Evolutionary conservation across 2,797 vertebrate species (phyloP), one percentile per base, ranked within the genome.

Genomic region (Myotis planiceps): DNA sequence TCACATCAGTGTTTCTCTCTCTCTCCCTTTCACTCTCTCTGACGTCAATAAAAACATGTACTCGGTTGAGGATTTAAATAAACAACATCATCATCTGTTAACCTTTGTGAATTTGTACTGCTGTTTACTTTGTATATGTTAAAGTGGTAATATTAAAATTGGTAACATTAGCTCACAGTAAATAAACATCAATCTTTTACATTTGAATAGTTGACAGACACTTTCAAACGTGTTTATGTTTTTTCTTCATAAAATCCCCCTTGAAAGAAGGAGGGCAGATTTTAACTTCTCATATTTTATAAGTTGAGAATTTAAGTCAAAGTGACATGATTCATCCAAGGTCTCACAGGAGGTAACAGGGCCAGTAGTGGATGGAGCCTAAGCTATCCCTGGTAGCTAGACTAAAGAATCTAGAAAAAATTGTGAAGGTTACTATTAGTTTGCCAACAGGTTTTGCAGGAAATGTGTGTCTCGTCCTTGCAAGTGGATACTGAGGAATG

Each of bases 201-300:
- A 71, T 32, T 89, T 92, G 34, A 76, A 34, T 90, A 74, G 84
- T 88, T 93, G n/a, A 88, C 1, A 49, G 72, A 27, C 9, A 79
- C 63, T 71, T 84, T 58, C 13, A 83, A 86, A 90, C 53, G 74
- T 82, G 10, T 29, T 75, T 66, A 29, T 81, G 45, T 72, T 63
- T 74, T 86, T 88, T 16, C 18, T 82, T 53, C 12, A 7, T 63
- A 76, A 78, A 53, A 58, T 2, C 0, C 16, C 4, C 34, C 72
- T 4, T 0, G 32, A 89, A 80, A 89, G n/a, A 88, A 91, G 53
- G 71, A 47, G 72, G 66, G 9, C 21, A 72, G 15, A 23, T 39
- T 29, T 87, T 45, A 58, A 66, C 27, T 42, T 27, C 82, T 69
- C 16, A 1, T 76, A 16, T 58, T 83, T 83, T 29, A 5, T 29